These are phyloP conservation scores for Acanthiza pusilla DNA, from an alignment of 2,797 vertebrate genomes.

Conservation along the genomic window DNA sequence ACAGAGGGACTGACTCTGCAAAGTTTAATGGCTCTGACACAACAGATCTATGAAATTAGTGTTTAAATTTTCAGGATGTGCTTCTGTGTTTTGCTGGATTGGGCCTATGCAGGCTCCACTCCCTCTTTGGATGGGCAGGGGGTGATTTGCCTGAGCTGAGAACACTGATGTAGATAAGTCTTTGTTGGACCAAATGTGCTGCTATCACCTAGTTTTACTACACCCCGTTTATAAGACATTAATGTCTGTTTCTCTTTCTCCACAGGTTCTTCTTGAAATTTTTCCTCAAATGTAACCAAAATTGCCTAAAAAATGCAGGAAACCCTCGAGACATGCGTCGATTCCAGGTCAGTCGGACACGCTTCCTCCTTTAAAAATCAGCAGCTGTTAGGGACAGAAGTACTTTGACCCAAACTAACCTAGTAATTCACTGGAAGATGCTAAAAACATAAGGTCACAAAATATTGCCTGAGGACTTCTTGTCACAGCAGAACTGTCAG, in stretches of 20 bases:
- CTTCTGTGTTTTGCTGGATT: not conserved
- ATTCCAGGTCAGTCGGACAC: constrained; percentile 87
- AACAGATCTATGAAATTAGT: not conserved
- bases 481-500: not conserved
- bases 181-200: not conserved
- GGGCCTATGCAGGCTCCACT: not conserved
- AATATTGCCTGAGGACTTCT: constrained; percentile 17
- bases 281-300: constrained; percentile 99
- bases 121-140: not conserved
- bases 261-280: constrained; percentile 98
- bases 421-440: constrained; percentile 23
- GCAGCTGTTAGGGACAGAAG: constrained; percentile 28
- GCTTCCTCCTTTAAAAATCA: constrained; percentile 48
- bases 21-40: not conserved
- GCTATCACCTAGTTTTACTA: not conserved
- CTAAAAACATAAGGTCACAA: constrained; percentile 32
- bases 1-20: not conserved
- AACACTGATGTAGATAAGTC: not conserved
- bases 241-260: constrained; percentile 47
- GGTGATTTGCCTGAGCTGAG: not conserved
- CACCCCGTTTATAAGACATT: not conserved
- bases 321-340: constrained; percentile 98
- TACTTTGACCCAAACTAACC: constrained; percentile 56
- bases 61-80: not conserved
- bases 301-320: constrained; percentile 99